phyloP scores from a whole-genome alignment of 2,797 vertebrate genomes.

The Phyllotis vaccarum region DNA sequence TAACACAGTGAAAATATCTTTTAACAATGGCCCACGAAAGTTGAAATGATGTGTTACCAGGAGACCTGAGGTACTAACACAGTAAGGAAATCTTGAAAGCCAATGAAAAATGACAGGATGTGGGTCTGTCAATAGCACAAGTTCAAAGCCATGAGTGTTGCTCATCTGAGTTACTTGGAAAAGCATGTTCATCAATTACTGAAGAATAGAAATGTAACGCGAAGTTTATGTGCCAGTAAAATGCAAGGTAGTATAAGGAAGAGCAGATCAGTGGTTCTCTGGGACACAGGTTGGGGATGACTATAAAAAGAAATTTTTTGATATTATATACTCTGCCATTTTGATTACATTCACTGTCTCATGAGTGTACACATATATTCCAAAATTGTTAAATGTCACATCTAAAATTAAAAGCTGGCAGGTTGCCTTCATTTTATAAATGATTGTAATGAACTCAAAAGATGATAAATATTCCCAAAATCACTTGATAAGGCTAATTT shows the following conservation, averaged over 20 bases:
- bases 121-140: background rate
- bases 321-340: background rate
- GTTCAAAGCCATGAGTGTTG: background rate
- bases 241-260: background rate
- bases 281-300: background rate
- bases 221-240: background rate
- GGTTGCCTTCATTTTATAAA: background rate
- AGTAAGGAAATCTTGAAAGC: background rate
- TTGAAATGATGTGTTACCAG: background rate
- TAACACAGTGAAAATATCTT: background rate
- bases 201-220: background rate
- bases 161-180: background rate
- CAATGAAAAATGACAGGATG: background rate
- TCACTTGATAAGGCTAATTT: background rate
- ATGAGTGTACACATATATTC: background rate
- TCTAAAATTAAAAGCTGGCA: background rate
- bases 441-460: slow-evolving; percentile 26
- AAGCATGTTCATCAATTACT: background rate
- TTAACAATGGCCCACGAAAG: background rate
- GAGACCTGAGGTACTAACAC: background rate
- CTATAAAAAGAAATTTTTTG: background rate
- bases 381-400: background rate
- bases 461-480: background rate
- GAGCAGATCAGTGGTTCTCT: background rate
- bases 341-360: background rate